Evolutionary conservation across 2,888 invertebrate species (phyloP).

Genomic region (Apocheima hispidaria): DNA sequence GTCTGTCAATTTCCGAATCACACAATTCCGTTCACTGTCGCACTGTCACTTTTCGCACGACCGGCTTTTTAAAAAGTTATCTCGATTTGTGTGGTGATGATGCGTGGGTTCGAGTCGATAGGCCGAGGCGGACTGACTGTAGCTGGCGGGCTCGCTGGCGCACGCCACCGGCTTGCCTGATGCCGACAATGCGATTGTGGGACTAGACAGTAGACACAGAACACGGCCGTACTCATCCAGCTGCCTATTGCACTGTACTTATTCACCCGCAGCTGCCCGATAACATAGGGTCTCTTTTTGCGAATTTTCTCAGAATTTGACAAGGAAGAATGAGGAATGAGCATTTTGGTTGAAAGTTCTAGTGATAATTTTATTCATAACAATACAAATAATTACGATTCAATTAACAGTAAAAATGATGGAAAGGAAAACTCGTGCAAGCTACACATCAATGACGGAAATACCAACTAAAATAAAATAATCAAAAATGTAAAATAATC

Average conservation of each 20-base stretch:
- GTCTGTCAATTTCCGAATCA: slow-evolving; percentile 70
- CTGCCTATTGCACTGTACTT: slow-evolving; percentile 6
- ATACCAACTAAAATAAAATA: background rate
- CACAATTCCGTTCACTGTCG: slow-evolving; percentile 71
- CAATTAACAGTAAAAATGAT: background rate
- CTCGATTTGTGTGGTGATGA: slow-evolving; percentile 57
- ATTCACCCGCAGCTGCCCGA: slow-evolving; percentile 31
- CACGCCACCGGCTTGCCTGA: slow-evolving; percentile 51
- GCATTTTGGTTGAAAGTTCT: background rate
- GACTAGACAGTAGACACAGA: slow-evolving; percentile 53
- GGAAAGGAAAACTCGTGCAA: slow-evolving; percentile 9
- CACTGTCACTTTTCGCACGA: slow-evolving; percentile 79
- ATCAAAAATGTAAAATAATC: background rate
- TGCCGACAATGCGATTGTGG: slow-evolving; percentile 55
- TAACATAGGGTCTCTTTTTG: slow-evolving; percentile 17
- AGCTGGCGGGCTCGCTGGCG: slow-evolving; percentile 31
- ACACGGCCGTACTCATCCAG: slow-evolving; percentile 25
- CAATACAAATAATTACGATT: background rate
- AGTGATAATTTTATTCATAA: background rate
- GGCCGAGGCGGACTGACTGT: slow-evolving; percentile 73
- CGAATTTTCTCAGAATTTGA: slow-evolving; percentile 11
- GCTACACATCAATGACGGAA: slow-evolving; percentile 1
- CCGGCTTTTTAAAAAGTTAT: slow-evolving; percentile 69
- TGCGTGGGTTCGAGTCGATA: slow-evolving; percentile 63
- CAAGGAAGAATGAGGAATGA: background rate